phyloP scores from a whole-genome alignment of 1,140 invertebrate species.

The Stenopsyche tienmushanensis region DNA sequence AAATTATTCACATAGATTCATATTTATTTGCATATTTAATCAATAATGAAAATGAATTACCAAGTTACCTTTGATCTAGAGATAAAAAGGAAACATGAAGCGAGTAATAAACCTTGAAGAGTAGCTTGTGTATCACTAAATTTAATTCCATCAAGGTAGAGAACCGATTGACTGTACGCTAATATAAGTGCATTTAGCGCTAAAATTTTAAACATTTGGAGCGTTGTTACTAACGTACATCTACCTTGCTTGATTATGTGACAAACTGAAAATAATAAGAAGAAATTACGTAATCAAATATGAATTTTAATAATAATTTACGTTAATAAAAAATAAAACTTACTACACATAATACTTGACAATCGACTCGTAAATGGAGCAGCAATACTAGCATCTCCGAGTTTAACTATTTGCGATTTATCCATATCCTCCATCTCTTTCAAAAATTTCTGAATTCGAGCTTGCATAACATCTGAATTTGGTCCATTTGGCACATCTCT shows the following conservation, averaged over 20 bases:
- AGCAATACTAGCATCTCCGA: conserved; percentile 98
- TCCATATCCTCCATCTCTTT: conserved; percentile 93
- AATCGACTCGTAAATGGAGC: conserved; percentile 98
- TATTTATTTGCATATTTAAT: no score
- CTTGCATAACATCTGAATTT: conserved; percentile 26
- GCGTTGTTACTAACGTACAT: conserved; percentile 96
- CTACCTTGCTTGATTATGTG: conserved; percentile 99
- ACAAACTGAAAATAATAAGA: conserved; percentile 74
- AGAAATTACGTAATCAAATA: neutral
- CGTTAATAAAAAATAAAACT: conserved; percentile 14
- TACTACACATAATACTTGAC: conserved; percentile 95
- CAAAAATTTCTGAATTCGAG: conserved; percentile 70
- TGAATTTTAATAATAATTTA: neutral
- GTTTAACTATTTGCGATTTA: conserved; percentile 82
- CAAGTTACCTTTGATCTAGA: conserved; percentile 88
- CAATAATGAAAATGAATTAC: neutral
- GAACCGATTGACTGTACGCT: conserved; percentile 97
- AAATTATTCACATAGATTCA: no score
- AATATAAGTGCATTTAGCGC: conserved; percentile 97
- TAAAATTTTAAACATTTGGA: conserved; percentile 99
- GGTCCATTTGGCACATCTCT: conserved; percentile 17
- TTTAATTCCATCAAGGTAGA: conserved; percentile 98
- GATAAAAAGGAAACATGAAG: conserved; percentile 97
- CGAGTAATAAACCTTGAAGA: conserved; percentile 89
- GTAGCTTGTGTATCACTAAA: conserved; percentile 98